These are phyloP conservation scores for Homalodisca vitripennis DNA, from an alignment of 1,140 invertebrate species.

Conservation along the genomic window DNA sequence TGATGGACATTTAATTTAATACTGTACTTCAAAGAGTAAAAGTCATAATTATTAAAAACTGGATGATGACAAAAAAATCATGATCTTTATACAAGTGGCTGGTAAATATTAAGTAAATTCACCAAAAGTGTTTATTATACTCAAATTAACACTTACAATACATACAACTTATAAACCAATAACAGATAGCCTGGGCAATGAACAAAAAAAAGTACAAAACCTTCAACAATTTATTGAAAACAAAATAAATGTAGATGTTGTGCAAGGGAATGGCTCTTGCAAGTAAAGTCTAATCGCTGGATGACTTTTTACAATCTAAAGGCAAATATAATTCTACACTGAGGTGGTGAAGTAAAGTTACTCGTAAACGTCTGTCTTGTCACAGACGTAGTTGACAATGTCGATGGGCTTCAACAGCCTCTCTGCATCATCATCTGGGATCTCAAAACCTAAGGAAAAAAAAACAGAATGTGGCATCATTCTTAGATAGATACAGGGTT, in stretches of 20 bases:
- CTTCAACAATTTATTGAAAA: conserved; percentile 23
- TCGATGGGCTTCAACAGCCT: conserved; percentile 84
- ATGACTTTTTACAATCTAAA: conserved; percentile 14
- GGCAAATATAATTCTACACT: neutral
- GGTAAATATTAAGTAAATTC: too few relatives aligned
- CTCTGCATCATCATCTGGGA: conserved; percentile 96
- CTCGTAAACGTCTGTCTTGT: conserved; percentile 92
- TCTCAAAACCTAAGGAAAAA: conserved; percentile 98
- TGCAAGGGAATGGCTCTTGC: neutral
- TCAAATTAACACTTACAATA: too few relatives aligned
- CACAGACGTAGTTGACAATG: conserved; percentile 92
- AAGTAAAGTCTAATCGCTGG: neutral
- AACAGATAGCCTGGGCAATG: neutral
- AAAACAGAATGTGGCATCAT: too few relatives aligned
- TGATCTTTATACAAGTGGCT: too few relatives aligned
- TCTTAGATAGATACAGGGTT: too few relatives aligned
- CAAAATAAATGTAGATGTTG: too few relatives aligned
- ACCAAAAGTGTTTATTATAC: too few relatives aligned
- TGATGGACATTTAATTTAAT: too few relatives aligned
- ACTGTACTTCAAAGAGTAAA: too few relatives aligned
- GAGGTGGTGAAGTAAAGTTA: conserved; percentile 50
- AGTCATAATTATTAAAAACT: too few relatives aligned
- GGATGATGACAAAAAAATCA: too few relatives aligned
- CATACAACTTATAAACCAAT: too few relatives aligned
- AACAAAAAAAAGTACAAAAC: neutral